Evolutionary conservation across 2,797 vertebrate species (phyloP), one percentile per base, ranked within the genome.

Genomic region (Lepus townsendii): DNA sequence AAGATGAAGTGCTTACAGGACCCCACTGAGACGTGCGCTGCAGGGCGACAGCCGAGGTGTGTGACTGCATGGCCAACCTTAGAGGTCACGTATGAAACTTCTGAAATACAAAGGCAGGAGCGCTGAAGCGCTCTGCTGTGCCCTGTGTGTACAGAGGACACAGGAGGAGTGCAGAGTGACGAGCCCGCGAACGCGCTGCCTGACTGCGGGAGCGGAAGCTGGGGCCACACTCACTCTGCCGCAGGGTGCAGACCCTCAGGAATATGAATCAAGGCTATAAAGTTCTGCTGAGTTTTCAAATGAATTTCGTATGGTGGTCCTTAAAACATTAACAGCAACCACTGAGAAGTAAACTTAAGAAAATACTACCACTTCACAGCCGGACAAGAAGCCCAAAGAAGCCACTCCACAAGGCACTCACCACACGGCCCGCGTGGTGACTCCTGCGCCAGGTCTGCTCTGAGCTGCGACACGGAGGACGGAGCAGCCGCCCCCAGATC

Each of bases 391-490:
- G 20, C 10, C 26, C 2, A 5, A 19, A 71, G 7, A 52, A 19
- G 38, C 2, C 9, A 83, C 62, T 42, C n/a, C 65, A 30, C 8
- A 5, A 0, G 19, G 2, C n/a, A 17, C 2, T 4, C 38, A 22
- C 24, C 17, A 1, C 0, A 2, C 12, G 38, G 52, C 9, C 1
- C 0, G 42, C 5, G 6, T 4, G 24, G 16, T 1, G 19, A 63
- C 0, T 7, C 13, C 4, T 22, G 32, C 38, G 47, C 20, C 1
- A 47, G 24, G 10, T 8, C 60, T 0, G 8, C 26, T 5, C 16
- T 38, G 7, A 83, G 62, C 1, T 0, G 30, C 0, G 19, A 42
- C 6, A n/a, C 6, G 6, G 2, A 9, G 38, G 10, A 57, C 13
- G 57, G 38, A 4, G 12, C 0, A 22, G 69, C 38, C 17, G 22